Base-by-base conservation (phyloP, 2,888 invertebrate species). In the Pyrocoelia pectoralis region DNA sequence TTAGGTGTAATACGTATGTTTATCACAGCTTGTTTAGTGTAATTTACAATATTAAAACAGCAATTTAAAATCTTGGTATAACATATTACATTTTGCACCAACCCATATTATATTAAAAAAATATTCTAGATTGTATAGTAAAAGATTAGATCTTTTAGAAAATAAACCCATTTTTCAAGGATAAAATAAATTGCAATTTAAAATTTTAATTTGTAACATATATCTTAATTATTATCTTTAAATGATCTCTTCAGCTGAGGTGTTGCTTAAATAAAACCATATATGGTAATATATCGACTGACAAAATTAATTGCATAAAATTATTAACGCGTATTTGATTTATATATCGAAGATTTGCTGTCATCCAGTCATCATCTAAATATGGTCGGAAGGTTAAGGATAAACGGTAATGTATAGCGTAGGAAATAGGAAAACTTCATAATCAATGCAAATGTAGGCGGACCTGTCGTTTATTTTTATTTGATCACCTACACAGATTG, bases 401-500 rank as follows among this genome's bases (percentile, higher is more conserved):
- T 68, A 70, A 61, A 59, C 53, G 58, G 59, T 62, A 67, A 70
- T 57, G 65, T 62, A 24, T 24, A 64, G 68, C 61, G 61, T 64
- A 66, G 70, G 69, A 72, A 71, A 69, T 63, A 67, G 65, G 70
- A 67, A 70, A 68, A 67, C 67, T 65, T 66, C 54, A 68, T 64
- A 68, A 54, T 55, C 67, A 55, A 61, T 65, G 61, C 52, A 64
- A 50, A 52, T 61, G 73, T 71, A 64, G 73, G 70, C 68, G 72
- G 63, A 70, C 70, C 68, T 66, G 71, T 69, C 65, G 17, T 61
- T 57, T 58, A 65, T 67, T 71, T 69, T 71, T 71, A 70, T 68
- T 67, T 67, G 66, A 65, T 71, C 72, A 70, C 72, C 72, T 69
- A 72, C 70, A 68, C 70, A 65, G 64, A 67, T 71, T 68, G 65